Evolutionary conservation across 2,797 vertebrate genomes (phyloP), one percentile per base, ranked within the genome.

Genomic region (Ceyx erithaca): DNA sequence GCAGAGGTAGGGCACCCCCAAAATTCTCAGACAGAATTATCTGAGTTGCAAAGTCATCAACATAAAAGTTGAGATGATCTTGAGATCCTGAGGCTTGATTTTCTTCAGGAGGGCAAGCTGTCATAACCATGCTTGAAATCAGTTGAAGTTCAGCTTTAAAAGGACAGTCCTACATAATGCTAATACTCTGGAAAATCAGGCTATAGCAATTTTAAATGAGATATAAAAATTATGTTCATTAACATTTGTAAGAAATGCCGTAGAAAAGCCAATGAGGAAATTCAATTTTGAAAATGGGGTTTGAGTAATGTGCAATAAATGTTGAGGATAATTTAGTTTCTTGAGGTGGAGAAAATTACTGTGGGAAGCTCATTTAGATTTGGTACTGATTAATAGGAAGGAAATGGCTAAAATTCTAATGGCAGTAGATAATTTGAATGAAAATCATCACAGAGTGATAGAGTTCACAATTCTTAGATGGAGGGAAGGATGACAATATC

Each of bases 301-400:
- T 93, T 92, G 91, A 95, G 80, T 94, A 95, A 92, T 69, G 82
- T 94, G 92, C 91, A 96, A 93, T 96, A 95, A 93, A 94, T 87
- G 89, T 92, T 94, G 93, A 95, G 82, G 92, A 87, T 93, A 94
- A 96, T 95, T 89, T 93, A 92, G 93, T 95, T 95, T 87, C 94
- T 85, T 85, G 91, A 95, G 93, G 85, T 95, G 59, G 70, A 95
- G 93, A 94, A 95, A 93, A 95, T 95, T 89, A 91, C 92, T 87
- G 57, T 89, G 93, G 89, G 91, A 94, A 92, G 73, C 91, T 95
- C 92, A 91, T 96, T 95, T 96, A 95, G 93, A 92, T 96, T 89
- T 91, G 89, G 80, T 92, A 31, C 95, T 93, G 95, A 96, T 93
- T 95, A 96, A 95, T 93, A 83, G n/a, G 73, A 89, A 89, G 79